These are phyloP conservation scores for Heliangelus exortis DNA, from an alignment of 2,797 vertebrate genomes.

Conservation along the genomic window DNA sequence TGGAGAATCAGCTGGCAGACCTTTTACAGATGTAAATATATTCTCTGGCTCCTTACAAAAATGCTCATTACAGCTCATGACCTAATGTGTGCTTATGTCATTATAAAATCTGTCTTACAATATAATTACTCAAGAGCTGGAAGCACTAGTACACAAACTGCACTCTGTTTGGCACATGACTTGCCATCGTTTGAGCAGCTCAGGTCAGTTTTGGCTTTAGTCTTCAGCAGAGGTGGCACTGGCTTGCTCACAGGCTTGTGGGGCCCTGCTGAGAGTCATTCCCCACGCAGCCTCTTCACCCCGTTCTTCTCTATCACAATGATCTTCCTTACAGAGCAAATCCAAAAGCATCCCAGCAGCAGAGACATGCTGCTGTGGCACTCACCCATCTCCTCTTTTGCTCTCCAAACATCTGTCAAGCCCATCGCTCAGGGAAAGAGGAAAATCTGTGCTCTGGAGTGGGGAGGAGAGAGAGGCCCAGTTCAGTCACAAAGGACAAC, in stretches of 20 bases:
- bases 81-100: background rate
- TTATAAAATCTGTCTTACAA: background rate
- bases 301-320: background rate
- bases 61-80: background rate
- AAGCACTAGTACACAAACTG: background rate
- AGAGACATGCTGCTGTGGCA: accelerated
- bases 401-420: background rate
- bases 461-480: background rate
- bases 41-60: background rate
- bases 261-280: background rate
- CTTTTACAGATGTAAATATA: background rate
- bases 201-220: background rate
- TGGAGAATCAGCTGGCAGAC: background rate
- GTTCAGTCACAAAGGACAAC: background rate
- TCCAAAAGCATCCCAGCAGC: background rate
- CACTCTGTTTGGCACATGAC: background rate
- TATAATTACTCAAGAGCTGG: background rate
- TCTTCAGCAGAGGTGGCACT: background rate
- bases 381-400: background rate
- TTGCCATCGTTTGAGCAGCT: background rate
- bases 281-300: background rate
- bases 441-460: background rate
- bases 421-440: background rate
- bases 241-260: background rate
- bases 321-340: background rate